phyloP scores from a whole-genome alignment of 2,888 invertebrate species.

The Coelopa pilipes region DNA sequence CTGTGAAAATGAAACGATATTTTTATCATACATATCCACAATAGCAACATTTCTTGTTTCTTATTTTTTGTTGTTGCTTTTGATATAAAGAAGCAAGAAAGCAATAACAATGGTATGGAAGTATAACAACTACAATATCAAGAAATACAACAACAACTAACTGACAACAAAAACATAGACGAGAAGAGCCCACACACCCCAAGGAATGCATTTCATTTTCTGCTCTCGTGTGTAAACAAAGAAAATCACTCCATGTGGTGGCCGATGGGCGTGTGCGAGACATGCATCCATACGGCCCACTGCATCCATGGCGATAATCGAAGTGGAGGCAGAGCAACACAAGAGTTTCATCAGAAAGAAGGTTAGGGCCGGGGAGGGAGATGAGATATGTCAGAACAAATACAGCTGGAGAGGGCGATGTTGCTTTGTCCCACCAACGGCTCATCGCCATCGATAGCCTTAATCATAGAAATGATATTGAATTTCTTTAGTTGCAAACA shows the following conservation, averaged over 20 bases:
- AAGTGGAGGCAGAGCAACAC: background rate
- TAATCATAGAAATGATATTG: too few relatives aligned
- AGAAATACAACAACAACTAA: background rate
- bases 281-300: constrained; percentile 8
- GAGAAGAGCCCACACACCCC: constrained; percentile 4
- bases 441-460: too few relatives aligned
- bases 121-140: too few relatives aligned
- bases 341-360: background rate
- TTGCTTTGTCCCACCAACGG: too few relatives aligned
- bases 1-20: constrained; percentile 31
- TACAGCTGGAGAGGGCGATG: background rate
- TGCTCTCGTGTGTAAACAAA: constrained; percentile 13
- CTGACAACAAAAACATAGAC: background rate
- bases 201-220: background rate
- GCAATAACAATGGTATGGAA: too few relatives aligned
- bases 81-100: background rate
- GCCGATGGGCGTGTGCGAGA: background rate
- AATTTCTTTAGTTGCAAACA: too few relatives aligned
- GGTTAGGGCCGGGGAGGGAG: too few relatives aligned
- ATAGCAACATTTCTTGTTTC: background rate
- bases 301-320: background rate
- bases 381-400: background rate
- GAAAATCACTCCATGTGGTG: background rate
- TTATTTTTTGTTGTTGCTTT: background rate
- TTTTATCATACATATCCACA: constrained; percentile 8